Base-by-base conservation (phyloP, 2,888 invertebrate species). In the Oxytorus armatus region DNA sequence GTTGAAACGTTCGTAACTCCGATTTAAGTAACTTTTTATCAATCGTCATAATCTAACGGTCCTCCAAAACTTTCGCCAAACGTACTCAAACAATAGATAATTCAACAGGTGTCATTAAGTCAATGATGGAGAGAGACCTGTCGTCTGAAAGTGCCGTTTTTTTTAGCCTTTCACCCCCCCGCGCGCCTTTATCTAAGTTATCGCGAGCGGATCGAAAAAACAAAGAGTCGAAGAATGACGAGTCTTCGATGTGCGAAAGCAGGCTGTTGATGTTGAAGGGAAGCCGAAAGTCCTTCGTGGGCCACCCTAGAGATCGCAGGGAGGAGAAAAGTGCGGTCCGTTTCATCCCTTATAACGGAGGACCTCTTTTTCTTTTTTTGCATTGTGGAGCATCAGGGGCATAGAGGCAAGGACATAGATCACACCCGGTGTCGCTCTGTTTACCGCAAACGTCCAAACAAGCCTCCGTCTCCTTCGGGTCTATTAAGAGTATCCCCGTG, bases 391-490 rank as follows among this genome's bases (percentile, higher is more conserved):
- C 36, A 39, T 21, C 11, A 53, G 33, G 55, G 21, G 51, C 29
- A 66, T n/a, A 61, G 70, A 65, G 80, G 72, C 70, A 68, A 59
- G 78, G 77, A 84, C 89, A 89, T 91, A 90, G 87, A 91, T 91
- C 91, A 91, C 91, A 91, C 89, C 86, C 87, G 89, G 89, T 91
- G 91, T 91, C 90, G 89, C 88, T 89, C 86, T 91, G 91, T 91
- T 91, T 91, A 91, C 91, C 91, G 81, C 91, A 91, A 91, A 91
- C 90, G 90, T 90, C 91, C 89, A 91, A 91, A 91, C 91, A 91
- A 87, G 88, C 87, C 86, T 85, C n/a, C 86, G 82, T 84, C 84
- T 85, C 87, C 87, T 86, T 83, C 79, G 63, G 86, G 87, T 91
- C 90, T 90, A 90, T 91, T 91, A 91, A 89, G 89, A 88, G 86